These are phyloP conservation scores for Cerceris ruficornis DNA, from an alignment of 2,888 invertebrate genomes.

Conservation along the genomic window DNA sequence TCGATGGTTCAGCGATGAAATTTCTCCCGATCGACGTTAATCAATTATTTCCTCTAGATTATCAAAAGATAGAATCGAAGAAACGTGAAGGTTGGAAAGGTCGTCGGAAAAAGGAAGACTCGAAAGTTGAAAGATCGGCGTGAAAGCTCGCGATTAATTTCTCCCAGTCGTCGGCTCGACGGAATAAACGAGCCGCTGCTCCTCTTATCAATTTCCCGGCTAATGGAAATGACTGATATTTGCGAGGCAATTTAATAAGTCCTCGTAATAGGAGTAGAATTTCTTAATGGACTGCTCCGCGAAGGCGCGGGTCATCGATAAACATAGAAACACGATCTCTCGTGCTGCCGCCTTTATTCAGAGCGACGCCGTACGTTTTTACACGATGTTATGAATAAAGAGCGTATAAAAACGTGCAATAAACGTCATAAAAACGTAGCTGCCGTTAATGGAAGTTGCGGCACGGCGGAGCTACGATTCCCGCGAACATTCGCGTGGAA, in stretches of 20 bases:
- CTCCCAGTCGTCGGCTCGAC: not conserved
- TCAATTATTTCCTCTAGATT: not conserved
- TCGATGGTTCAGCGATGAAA: too few species aligned
- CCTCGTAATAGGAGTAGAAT: slow-evolving; percentile 27
- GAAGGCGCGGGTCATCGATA: slow-evolving; percentile 23
- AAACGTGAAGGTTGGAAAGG: not conserved
- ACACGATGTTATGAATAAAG: slow-evolving; percentile 2
- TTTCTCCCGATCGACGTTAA: too few species aligned
- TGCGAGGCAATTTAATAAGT: slow-evolving; percentile 41
- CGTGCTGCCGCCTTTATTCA: slow-evolving; percentile 34
- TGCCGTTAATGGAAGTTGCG: too few species aligned
- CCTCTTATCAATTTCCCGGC: slow-evolving; percentile 11
- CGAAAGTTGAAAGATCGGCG: not conserved
- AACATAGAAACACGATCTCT: slow-evolving; percentile 42
- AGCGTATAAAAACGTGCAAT: not conserved
- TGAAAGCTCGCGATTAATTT: not conserved
- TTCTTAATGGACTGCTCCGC: slow-evolving; percentile 35
- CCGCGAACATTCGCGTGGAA: too few species aligned
- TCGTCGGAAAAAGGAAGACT: not conserved
- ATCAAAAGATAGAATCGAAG: not conserved
- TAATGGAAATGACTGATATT: slow-evolving; percentile 42
- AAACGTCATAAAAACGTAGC: not conserved
- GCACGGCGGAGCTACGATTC: too few species aligned
- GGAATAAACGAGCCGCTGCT: not conserved
- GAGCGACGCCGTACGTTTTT: slow-evolving; percentile 40